Percentiles rank a stretch among this genome's conserved stretches.
Evolutionary conservation across 2,888 invertebrate genomes (phyloP).

Genomic region (Euzetes globulus): DNA sequence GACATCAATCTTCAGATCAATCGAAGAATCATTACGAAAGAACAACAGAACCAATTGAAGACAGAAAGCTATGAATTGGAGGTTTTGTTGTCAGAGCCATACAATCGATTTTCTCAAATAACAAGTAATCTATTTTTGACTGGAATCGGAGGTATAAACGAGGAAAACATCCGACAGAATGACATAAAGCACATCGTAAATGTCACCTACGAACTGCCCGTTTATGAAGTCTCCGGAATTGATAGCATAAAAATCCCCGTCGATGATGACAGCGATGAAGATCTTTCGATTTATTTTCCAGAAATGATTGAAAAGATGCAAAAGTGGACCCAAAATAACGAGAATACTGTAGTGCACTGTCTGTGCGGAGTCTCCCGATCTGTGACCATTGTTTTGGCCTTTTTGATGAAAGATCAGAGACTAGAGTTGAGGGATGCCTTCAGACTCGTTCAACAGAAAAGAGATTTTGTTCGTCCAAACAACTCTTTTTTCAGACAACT

Average conservation of each 20-base stretch:
- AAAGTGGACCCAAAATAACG: not conserved
- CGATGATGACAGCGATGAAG: conserved; percentile 1
- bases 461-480: conserved; percentile 69
- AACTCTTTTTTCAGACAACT: no score
- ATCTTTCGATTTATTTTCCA: conserved; percentile 3
- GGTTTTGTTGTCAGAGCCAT: not conserved
- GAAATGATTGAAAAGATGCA: not conserved
- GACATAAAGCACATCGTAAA: conserved; percentile 20
- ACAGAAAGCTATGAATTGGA: not conserved
- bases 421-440: conserved; percentile 72
- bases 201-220: conserved; percentile 12
- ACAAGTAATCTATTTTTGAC: conserved; percentile 16
- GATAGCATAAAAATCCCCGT: conserved; percentile 12
- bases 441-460: conserved; percentile 61
- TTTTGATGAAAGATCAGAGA: conserved; percentile 72
- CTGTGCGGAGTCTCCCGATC: not conserved
- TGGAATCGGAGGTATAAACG: conserved; percentile 28
- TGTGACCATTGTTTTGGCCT: conserved; percentile 52
- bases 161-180: not conserved
- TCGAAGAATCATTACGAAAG: not conserved
- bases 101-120: not conserved
- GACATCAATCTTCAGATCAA: not conserved
- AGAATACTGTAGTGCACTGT: conserved; percentile 5
- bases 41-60: not conserved
- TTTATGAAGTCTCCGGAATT: not conserved